Conservation (phyloP, 2,113 vertebrate genomes). For the Pygoscelis adeliae region DNA sequence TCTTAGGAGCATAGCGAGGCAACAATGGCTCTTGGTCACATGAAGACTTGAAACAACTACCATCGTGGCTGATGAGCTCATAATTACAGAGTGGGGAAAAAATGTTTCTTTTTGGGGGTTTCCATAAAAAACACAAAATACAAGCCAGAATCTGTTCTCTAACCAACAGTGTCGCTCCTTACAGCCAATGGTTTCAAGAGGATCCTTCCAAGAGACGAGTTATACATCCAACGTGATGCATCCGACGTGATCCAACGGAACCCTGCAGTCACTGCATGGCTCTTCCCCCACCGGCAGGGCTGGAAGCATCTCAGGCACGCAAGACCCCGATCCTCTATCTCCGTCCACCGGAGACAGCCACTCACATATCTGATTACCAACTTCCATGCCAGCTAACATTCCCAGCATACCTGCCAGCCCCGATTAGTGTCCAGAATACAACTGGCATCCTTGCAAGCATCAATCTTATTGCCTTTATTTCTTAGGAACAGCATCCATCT, state of each 20-base stretch:
- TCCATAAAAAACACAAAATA: neutral
- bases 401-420: neutral
- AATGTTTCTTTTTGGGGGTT: conserved; percentile 6
- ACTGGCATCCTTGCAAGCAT: neutral
- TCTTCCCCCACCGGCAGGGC: accelerated
- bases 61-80: neutral
- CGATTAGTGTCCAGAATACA: neutral
- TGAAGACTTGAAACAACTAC: neutral
- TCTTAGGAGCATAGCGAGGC: neutral
- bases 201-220: neutral
- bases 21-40: neutral
- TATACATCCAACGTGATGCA: accelerated
- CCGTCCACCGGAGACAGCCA: neutral
- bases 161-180: neutral
- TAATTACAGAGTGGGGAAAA: neutral
- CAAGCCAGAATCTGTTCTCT: neutral
- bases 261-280: neutral
- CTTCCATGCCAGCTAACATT: neutral
- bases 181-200: neutral
- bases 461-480: neutral
- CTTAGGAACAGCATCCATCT: conserved; percentile 20
- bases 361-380: neutral
- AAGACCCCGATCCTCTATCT: neutral
- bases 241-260: accelerated
- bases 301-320: neutral